phyloP scores from a whole-genome alignment of 2,797 vertebrate species.

The Echiichthys vipera region DNA sequence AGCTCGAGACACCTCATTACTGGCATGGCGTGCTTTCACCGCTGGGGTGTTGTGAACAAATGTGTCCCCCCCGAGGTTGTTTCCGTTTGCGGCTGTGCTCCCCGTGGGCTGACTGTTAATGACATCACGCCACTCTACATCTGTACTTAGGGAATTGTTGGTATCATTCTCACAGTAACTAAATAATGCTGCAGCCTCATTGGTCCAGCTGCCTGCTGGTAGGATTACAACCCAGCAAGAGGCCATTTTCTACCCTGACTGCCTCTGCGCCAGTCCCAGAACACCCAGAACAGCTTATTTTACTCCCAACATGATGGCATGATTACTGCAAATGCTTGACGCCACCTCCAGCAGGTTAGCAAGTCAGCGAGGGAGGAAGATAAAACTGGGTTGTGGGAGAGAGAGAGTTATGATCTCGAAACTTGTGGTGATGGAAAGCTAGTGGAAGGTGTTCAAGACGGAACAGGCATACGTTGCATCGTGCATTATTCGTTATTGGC shows the following conservation, averaged over 20 bases:
- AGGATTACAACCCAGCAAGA: constrained; percentile 55
- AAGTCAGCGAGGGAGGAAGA: constrained; percentile 43
- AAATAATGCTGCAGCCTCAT: constrained; percentile 58
- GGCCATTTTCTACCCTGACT: constrained; percentile 60
- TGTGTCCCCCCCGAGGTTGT: constrained; percentile 51
- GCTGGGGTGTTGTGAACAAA: constrained; percentile 73
- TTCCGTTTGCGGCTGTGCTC: constrained; percentile 54
- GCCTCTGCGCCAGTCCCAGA: neutral
- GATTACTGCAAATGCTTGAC: constrained; percentile 65
- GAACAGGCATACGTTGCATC: neutral
- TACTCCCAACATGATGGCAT: constrained; percentile 55
- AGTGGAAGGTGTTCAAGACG: constrained; percentile 33
- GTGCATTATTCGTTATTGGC: constrained; percentile 46
- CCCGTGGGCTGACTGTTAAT: constrained; percentile 69
- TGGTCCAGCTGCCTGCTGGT: constrained; percentile 58
- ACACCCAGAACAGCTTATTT: constrained; percentile 62
- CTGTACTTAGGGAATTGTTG: constrained; percentile 51
- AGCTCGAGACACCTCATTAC: constrained; percentile 80
- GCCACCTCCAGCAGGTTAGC: constrained; percentile 62
- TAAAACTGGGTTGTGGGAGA: neutral
- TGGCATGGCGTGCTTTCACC: constrained; percentile 52
- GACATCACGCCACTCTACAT: constrained; percentile 65
- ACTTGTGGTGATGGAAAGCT: constrained; percentile 50
- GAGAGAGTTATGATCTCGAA: constrained; percentile 47
- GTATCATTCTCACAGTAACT: constrained; percentile 56